Evolutionary conservation across 2,113 vertebrate genomes (phyloP), one percentile per base, ranked within the genome.

Genomic region (Mustela nigripes): DNA sequence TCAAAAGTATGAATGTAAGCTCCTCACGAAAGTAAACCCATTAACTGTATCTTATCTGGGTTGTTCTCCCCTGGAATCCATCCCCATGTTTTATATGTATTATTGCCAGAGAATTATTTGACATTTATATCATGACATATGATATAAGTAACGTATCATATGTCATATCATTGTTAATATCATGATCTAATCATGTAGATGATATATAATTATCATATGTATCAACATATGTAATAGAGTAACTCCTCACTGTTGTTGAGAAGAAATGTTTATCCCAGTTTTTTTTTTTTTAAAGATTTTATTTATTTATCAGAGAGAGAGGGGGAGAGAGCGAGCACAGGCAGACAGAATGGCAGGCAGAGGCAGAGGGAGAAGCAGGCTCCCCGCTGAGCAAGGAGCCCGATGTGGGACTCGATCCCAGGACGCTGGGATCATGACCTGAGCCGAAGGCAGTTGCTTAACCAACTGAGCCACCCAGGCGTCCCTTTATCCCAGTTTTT

Each of bases 1-100:
- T 92, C 58, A 85, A 84, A 93, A 90, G 73, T 50, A 7, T 71
- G 85, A 53, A 80, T 67, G 50, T 73, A 87, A 63, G 7, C 15
- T 82, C 48, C 36, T 69, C 87, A 91, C 19, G 28, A 85, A 96
- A 89, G 24, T 65, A 76, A 93, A 82, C 22, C 65, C 36, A 65
- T 24, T 58, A 31, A 42, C 12, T 53, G 24, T 86, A 31, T 92
- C 62, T 87, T 87, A 45, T 9, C 18, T 91, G 58, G 28, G 56
- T 76, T 89, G 88, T 2, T 12, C 58, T 82, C 73, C 22, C 14
- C 22, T 31, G 58, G 9, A 95, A 86, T 67, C 67, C 86, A 86
- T 62, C 11, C 5, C 19, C 60, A 18, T 80, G 45, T 93, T 67
- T 93, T 85, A 4, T 31, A 94, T 4, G 67, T 36, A 60, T 45